phyloP scores from a whole-genome alignment of 2,113 vertebrate species.

The Hippocampus comes region DNA sequence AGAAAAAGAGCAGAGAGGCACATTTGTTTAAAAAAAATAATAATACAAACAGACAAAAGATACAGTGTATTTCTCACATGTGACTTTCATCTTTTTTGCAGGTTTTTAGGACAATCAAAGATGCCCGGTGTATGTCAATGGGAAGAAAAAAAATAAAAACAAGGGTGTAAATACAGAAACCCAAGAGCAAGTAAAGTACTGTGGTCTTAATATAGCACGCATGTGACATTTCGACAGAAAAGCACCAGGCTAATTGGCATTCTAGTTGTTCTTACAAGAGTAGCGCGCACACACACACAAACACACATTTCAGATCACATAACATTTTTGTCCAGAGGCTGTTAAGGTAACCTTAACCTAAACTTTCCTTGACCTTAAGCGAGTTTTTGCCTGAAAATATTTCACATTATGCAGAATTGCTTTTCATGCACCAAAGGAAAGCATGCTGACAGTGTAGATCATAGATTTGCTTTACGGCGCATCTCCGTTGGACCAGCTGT shows the following conservation, averaged over 20 bases:
- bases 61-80: background rate
- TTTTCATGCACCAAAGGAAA: background rate
- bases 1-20: slow-evolving; percentile 4
- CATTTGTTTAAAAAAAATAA: background rate
- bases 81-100: slow-evolving; percentile 13
- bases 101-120: slow-evolving; percentile 3
- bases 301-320: background rate
- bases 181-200: slow-evolving; percentile 30
- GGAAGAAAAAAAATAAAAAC: slow-evolving; percentile 14
- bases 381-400: background rate
- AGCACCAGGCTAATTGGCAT: slow-evolving; percentile 55
- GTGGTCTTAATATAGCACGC: slow-evolving; percentile 51
- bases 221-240: slow-evolving; percentile 61
- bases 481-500: slow-evolving; percentile 25
- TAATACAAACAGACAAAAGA: background rate
- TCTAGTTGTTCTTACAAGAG: slow-evolving; percentile 41
- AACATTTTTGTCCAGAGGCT: background rate
- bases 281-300: slow-evolving; percentile 7
- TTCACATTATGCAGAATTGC: background rate
- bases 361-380: background rate
- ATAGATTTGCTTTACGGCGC: slow-evolving; percentile 10
- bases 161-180: slow-evolving; percentile 21
- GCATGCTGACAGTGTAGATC: background rate
- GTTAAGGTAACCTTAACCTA: background rate
- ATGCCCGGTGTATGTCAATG: background rate